Conservation (phyloP, 2,888 invertebrate species). For the Phania funesta region DNA sequence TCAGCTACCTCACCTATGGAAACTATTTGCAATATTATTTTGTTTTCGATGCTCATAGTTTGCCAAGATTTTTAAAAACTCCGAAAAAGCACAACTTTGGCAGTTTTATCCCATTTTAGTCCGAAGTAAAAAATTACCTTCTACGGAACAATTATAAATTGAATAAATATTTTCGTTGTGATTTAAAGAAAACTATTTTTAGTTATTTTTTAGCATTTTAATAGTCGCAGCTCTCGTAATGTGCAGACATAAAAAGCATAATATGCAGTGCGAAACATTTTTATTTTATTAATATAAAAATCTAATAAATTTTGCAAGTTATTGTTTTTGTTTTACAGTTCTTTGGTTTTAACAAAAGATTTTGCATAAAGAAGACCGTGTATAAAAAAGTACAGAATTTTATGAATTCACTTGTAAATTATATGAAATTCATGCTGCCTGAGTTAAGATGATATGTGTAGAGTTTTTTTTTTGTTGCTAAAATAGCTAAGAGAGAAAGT, state of each 20-base stretch:
- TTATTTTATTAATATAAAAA: slow-evolving; percentile 47
- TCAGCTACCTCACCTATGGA: too few species aligned
- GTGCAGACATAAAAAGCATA: neutral
- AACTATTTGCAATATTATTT: too few species aligned
- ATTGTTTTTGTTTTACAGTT: slow-evolving; percentile 29
- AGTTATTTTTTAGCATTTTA: slow-evolving; percentile 26
- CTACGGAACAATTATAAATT: neutral
- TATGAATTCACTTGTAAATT: slow-evolving; percentile 59
- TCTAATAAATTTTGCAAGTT: slow-evolving; percentile 58
- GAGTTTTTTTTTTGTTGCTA: neutral
- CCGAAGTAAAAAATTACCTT: too few species aligned
- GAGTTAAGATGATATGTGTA: slow-evolving; percentile 52
- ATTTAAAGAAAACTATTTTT: slow-evolving; percentile 4
- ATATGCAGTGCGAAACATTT: slow-evolving; percentile 5
- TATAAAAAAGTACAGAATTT: slow-evolving; percentile 53
- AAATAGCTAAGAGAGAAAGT: slow-evolving; percentile 1
- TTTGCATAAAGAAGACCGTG: slow-evolving; percentile 35
- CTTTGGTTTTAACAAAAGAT: slow-evolving; percentile 41
- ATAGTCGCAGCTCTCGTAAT: slow-evolving; percentile 10
- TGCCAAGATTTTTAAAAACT: too few species aligned
- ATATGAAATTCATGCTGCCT: slow-evolving; percentile 45
- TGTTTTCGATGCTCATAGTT: too few species aligned
- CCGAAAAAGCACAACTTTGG: too few species aligned
- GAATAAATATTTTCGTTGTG: neutral
- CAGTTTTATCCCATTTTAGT: too few species aligned